Conservation (phyloP, 64 coral and sea anemone species). For the Actinia equina region DNA sequence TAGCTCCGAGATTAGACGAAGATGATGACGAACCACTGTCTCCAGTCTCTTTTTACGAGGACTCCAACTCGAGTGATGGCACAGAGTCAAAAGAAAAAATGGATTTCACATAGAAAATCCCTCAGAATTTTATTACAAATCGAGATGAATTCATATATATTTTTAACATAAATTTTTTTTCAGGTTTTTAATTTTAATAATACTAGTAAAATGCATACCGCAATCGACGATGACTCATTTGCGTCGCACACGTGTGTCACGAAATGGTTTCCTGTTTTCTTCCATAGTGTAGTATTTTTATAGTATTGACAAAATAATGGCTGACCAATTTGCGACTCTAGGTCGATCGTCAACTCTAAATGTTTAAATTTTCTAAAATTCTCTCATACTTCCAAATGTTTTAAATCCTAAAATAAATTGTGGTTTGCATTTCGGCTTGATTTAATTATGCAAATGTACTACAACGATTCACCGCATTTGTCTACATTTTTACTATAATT, state of each 20-base stretch:
- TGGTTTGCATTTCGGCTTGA: too few relatives aligned
- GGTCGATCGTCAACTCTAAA: too few relatives aligned
- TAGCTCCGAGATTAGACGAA: slow-evolving; percentile 2
- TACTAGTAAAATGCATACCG: neutral
- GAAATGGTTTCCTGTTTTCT: neutral
- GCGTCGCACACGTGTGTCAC: neutral
- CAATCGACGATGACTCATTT: too few relatives aligned
- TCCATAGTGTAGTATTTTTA: neutral
- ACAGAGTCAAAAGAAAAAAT: slow-evolving; percentile 17
- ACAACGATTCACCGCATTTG: too few relatives aligned
- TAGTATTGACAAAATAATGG: neutral
- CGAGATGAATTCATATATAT: neutral
- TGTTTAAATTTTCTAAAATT: too few relatives aligned
- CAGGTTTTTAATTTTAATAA: neutral
- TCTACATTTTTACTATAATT: too few relatives aligned
- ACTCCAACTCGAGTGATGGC: slow-evolving; percentile 1
- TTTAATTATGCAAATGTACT: too few relatives aligned
- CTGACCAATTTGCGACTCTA: neutral
- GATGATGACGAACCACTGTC: slow-evolving; percentile 21
- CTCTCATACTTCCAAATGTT: too few relatives aligned
- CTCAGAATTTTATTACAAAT: neutral
- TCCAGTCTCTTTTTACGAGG: slow-evolving; percentile 31
- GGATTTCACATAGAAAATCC: slow-evolving; percentile 2
- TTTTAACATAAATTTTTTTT: neutral
- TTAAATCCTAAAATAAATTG: too few relatives aligned